Evolutionary conservation across 1,140 invertebrate species (phyloP).

Genomic region (Bathynomus jamesi): DNA sequence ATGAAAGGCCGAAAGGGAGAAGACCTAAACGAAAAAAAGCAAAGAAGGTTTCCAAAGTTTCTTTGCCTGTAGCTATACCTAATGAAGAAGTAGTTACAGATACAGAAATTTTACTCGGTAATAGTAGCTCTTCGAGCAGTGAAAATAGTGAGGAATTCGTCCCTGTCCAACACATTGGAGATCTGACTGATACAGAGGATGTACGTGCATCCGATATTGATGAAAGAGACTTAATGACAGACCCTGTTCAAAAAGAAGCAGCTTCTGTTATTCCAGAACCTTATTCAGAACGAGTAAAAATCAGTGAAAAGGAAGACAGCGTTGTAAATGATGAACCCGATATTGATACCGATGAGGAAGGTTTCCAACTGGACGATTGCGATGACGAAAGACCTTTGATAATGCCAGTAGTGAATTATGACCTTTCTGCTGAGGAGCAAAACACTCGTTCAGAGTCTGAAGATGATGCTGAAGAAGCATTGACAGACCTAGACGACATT

Average conservation of each 20-base stretch:
- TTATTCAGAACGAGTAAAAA: conserved; percentile 19
- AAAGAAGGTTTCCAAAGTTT: background rate
- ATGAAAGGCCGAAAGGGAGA: background rate
- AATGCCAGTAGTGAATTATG: background rate
- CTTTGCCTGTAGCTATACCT: background rate
- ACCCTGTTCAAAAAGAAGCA: conserved; percentile 15
- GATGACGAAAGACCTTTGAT: conserved; percentile 16
- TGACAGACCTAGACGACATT: conserved; percentile 51
- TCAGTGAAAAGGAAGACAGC: conserved; percentile 18
- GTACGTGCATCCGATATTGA: conserved; percentile 21
- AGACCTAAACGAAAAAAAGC: background rate
- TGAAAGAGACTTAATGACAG: conserved; percentile 11
- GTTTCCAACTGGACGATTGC: conserved; percentile 22
- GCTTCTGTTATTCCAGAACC: conserved; percentile 6
- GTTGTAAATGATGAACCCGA: conserved; percentile 7
- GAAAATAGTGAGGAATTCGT: background rate
- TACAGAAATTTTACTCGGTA: background rate
- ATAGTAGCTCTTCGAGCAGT: background rate
- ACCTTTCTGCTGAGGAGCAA: background rate
- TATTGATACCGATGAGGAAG: conserved; percentile 25
- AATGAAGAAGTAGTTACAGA: background rate
- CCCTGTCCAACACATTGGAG: background rate
- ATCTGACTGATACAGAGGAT: conserved; percentile 16
- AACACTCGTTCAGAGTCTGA: background rate
- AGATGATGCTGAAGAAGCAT: conserved; percentile 4